Evolutionary conservation across 2,888 invertebrate species (phyloP).

Genomic region (Pheosia gnoma): DNA sequence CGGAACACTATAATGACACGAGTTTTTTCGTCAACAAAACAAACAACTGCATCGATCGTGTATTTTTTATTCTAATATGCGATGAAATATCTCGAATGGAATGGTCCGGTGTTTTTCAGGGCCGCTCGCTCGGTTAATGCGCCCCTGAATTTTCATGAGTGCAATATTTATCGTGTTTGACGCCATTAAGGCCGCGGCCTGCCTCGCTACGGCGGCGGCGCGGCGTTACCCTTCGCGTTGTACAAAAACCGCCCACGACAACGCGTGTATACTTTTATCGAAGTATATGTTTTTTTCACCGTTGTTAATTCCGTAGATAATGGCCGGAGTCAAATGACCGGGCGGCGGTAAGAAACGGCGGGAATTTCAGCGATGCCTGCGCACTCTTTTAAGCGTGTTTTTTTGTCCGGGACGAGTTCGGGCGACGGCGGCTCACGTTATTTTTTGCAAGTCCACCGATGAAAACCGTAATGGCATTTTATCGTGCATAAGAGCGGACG

Average conservation of each 20-base stretch:
- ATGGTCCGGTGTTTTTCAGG: constrained; percentile 62
- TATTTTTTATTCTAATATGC: constrained; percentile 55
- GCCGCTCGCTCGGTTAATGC: constrained; percentile 53
- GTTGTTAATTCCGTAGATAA: constrained; percentile 81
- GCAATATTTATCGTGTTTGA: constrained; percentile 71
- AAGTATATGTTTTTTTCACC: constrained; percentile 72
- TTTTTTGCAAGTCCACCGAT: constrained; percentile 77
- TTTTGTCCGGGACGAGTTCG: constrained; percentile 70
- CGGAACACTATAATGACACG: constrained; percentile 61
- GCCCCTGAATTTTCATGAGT: constrained; percentile 79
- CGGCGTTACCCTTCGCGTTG: constrained; percentile 63
- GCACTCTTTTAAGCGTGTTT: constrained; percentile 78
- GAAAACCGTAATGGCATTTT: constrained; percentile 84
- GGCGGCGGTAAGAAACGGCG: constrained; percentile 74
- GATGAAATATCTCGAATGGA: constrained; percentile 63
- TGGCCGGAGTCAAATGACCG: constrained; percentile 81
- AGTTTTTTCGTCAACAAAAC: constrained; percentile 58
- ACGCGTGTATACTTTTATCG: constrained; percentile 75
- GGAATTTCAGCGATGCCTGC: constrained; percentile 81
- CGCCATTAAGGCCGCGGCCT: constrained; percentile 63
- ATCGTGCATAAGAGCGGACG: constrained; percentile 81
- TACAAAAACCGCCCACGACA: constrained; percentile 72
- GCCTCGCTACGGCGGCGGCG: constrained; percentile 61
- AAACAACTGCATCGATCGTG: constrained; percentile 55
- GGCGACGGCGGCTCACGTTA: constrained; percentile 71